Percentiles rank a stretch among this genome's conserved stretches.
phyloP scores from a whole-genome alignment of 2,113 vertebrate genomes.

The Phasianus colchicus region DNA sequence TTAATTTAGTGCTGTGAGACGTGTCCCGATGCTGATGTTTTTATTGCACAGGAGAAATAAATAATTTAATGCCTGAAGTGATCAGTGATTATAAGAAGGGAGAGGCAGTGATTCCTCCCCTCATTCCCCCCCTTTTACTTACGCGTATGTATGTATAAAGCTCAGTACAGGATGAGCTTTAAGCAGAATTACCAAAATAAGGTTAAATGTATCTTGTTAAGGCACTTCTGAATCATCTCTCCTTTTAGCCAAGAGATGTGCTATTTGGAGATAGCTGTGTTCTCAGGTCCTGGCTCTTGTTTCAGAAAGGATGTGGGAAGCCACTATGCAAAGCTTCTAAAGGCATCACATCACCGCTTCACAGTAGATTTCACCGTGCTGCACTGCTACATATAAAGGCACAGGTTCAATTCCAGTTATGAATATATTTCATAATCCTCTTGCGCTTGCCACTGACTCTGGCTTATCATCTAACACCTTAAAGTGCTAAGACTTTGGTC shows the following conservation, averaged over 20 bases:
- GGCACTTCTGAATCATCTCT: neutral
- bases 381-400: neutral
- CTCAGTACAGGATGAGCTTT: neutral
- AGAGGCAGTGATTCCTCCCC: neutral
- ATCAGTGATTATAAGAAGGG: neutral
- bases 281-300: neutral
- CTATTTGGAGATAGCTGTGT: neutral
- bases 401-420: neutral
- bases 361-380: neutral
- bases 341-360: conserved; percentile 37
- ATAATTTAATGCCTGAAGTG: neutral
- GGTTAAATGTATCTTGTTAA: neutral
- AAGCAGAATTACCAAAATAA: neutral
- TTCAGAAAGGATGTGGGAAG: conserved; percentile 5
- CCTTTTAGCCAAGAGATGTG: neutral
- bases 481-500: conserved; percentile 30
- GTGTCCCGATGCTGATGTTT: neutral
- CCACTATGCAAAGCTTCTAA: neutral
- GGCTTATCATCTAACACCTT: conserved; percentile 32
- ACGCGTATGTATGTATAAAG: neutral
- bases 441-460: neutral
- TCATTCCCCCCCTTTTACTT: neutral
- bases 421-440: conserved; percentile 24
- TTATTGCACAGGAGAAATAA: conserved; percentile 54
- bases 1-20: too few species aligned